Evolutionary conservation across 35 echinoderm and acorn worm genomes (phyloP).

Genomic region (Stichopus chloronotus): DNA sequence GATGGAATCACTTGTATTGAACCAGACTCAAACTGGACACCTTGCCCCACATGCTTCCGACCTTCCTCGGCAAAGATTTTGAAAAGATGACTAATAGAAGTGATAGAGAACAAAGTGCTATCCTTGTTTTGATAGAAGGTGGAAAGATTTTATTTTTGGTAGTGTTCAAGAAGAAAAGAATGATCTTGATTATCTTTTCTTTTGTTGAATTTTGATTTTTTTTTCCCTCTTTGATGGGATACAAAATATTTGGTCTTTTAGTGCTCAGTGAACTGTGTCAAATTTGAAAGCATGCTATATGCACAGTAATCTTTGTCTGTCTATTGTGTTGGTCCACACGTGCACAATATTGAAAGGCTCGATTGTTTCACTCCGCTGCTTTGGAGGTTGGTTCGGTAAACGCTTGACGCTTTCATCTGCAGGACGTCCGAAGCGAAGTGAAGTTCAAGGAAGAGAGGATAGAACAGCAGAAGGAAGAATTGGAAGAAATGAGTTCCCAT

Average conservation of each 20-base stretch:
- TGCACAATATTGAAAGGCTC: not conserved
- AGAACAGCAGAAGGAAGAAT: conserved; percentile 77
- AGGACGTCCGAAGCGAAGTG: conserved; percentile 86
- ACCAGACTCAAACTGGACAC: too few relatives aligned
- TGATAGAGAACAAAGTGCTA: not conserved
- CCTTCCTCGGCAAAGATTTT: too few relatives aligned
- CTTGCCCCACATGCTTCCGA: too few relatives aligned
- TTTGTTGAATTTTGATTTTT: not conserved
- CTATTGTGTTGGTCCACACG: not conserved
- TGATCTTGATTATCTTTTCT: not conserved
- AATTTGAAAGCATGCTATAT: too few relatives aligned
- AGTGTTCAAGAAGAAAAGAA: not conserved
- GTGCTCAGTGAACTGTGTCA: not conserved
- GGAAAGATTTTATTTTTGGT: not conserved
- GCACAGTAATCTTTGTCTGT: not conserved
- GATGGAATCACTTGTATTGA: too few relatives aligned
- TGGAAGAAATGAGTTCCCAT: conserved; percentile 78
- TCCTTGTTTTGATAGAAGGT: not conserved
- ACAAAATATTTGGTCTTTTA: not conserved
- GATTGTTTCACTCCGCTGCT: not conserved
- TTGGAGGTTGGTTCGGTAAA: not conserved
- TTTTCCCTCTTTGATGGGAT: not conserved
- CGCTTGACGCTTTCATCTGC: not conserved
- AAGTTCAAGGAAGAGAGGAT: conserved; percentile 79
- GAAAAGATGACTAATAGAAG: too few relatives aligned